These are phyloP conservation scores for Frieseomelitta varia DNA, from an alignment of 1,140 invertebrate genomes.

Conservation along the genomic window DNA sequence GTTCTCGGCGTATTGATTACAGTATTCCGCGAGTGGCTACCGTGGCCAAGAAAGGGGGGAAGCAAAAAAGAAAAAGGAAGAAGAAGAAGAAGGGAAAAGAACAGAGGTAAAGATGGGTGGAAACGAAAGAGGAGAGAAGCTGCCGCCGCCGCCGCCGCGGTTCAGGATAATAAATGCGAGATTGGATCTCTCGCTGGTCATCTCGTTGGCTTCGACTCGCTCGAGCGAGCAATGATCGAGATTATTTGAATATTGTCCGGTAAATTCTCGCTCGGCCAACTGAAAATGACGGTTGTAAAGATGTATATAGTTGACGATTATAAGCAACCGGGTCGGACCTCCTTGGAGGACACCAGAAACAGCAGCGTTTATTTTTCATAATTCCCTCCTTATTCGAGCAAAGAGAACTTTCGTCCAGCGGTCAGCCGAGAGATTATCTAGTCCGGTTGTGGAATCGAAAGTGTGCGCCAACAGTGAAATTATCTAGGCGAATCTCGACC, in stretches of 20 bases:
- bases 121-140: background rate
- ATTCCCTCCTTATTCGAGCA: background rate
- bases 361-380: constrained; percentile 13
- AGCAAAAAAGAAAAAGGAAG: background rate
- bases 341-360: background rate
- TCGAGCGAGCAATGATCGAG: constrained; percentile 61
- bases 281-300: constrained; percentile 44
- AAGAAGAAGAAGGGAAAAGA: background rate
- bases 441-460: constrained; percentile 10
- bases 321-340: constrained; percentile 8
- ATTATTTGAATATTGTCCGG: constrained; percentile 69
- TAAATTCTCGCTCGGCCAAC: constrained; percentile 38
- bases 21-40: constrained; percentile 36
- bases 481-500: background rate
- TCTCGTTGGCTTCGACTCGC: constrained; percentile 62
- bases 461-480: background rate
- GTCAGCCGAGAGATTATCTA: background rate
- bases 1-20: constrained; percentile 52
- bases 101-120: background rate
- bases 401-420: constrained; percentile 6
- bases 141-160: background rate
- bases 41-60: background rate
- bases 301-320: constrained; percentile 33
- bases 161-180: constrained; percentile 71
- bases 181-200: constrained; percentile 63